phyloP scores from a whole-genome alignment of 2,797 vertebrate genomes.

The Lagodon rhomboides region DNA sequence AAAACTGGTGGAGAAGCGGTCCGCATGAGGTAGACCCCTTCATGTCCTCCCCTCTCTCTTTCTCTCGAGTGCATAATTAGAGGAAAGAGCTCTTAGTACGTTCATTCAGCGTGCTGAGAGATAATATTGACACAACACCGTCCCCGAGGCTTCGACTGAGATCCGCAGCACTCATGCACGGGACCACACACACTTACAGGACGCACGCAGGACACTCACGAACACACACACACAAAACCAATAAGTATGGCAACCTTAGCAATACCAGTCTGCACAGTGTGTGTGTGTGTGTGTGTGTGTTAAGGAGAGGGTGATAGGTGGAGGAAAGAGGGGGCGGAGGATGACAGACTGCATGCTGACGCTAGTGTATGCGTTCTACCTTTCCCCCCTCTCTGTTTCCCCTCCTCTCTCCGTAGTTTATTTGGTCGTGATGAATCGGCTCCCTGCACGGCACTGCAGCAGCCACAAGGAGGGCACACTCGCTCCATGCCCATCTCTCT shows the following conservation, averaged over 20 bases:
- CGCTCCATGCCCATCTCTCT: slow-evolving; percentile 59
- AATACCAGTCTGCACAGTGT: slow-evolving; percentile 23
- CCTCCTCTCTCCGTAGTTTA: slow-evolving; percentile 74
- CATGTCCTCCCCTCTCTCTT: slow-evolving; percentile 10
- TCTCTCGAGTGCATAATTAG: slow-evolving; percentile 61
- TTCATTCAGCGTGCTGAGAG: slow-evolving; percentile 64
- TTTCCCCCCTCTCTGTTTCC: slow-evolving; percentile 31
- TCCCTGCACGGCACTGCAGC: slow-evolving; percentile 77
- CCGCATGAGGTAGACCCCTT: slow-evolving; percentile 26
- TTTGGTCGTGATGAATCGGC: slow-evolving; percentile 83
- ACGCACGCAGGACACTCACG: background rate
- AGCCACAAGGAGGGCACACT: slow-evolving; percentile 76
- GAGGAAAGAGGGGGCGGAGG: slow-evolving; percentile 62
- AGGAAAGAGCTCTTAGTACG: slow-evolving; percentile 51
- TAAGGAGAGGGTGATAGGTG: slow-evolving; percentile 62
- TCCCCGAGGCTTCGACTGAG: slow-evolving; percentile 60
- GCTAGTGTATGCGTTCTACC: slow-evolving; percentile 63
- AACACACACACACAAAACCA: slow-evolving; percentile 21
- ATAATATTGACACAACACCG: slow-evolving; percentile 74
- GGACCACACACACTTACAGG: slow-evolving; percentile 27
- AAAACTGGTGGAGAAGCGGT: slow-evolving; percentile 14
- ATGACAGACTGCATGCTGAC: slow-evolving; percentile 80
- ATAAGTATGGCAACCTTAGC: slow-evolving; percentile 32
- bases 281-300: slow-evolving; percentile 32
- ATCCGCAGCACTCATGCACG: slow-evolving; percentile 46